Percentiles rank a stretch among this genome's conserved stretches.
These are phyloP conservation scores for Erebia epiphron DNA, from an alignment of 2,888 invertebrate genomes.

Conservation along the genomic window DNA sequence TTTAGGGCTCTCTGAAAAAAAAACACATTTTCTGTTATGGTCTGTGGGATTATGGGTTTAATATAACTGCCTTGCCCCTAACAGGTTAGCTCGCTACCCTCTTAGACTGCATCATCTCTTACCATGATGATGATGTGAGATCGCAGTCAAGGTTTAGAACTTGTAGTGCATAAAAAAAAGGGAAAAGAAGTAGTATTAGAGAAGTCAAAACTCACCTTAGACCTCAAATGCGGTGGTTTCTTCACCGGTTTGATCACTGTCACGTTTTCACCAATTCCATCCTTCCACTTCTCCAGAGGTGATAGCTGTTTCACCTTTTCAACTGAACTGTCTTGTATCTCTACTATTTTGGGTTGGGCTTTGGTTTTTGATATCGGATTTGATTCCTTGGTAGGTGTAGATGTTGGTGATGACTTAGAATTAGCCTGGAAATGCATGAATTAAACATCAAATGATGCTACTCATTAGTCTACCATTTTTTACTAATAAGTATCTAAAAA, in stretches of 20 bases:
- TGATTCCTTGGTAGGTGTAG: constrained; percentile 53
- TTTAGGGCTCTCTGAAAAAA: constrained; percentile 79
- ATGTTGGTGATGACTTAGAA: constrained; percentile 70
- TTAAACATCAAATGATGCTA: too few species aligned
- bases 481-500: too few species aligned
- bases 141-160: too few species aligned
- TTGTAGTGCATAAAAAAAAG: too few species aligned
- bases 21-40: neutral
- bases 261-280: constrained; percentile 66
- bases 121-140: too few species aligned
- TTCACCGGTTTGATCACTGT: constrained; percentile 76
- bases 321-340: neutral
- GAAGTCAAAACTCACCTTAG: constrained; percentile 74
- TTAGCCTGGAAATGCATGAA: constrained; percentile 59
- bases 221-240: constrained; percentile 85
- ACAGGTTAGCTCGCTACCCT: too few species aligned
- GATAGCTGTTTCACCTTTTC: constrained; percentile 39
- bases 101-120: too few species aligned
- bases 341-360: neutral
- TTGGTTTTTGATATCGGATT: constrained; percentile 43
- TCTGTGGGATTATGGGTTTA: too few species aligned
- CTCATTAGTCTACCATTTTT: too few species aligned
- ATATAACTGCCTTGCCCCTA: too few species aligned
- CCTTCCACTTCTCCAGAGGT: constrained; percentile 58
- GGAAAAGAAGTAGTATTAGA: neutral